These are phyloP conservation scores for Pluvianellus socialis DNA, from an alignment of 2,113 vertebrate genomes.

Conservation along the genomic window DNA sequence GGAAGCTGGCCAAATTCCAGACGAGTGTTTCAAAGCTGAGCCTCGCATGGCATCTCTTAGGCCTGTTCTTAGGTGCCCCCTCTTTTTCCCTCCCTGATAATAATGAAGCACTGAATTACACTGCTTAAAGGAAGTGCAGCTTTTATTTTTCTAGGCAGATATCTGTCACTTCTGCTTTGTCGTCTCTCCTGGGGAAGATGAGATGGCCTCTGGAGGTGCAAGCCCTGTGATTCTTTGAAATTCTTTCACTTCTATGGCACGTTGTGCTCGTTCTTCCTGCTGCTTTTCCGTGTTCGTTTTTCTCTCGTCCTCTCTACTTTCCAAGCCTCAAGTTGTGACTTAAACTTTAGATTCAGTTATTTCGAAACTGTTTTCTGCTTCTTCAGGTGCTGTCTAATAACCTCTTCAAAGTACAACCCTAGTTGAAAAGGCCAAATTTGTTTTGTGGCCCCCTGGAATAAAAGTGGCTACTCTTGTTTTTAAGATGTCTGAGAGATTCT, in stretches of 20 bases:
- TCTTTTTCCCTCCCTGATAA: fast-evolving
- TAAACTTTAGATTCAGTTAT: neutral
- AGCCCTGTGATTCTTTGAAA: neutral
- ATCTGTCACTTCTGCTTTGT: neutral
- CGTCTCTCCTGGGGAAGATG: neutral
- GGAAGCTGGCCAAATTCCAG: neutral
- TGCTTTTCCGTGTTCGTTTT: neutral
- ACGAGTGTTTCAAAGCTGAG: neutral
- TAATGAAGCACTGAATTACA: neutral
- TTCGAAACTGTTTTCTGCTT: neutral
- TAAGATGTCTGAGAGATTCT: slow-evolving; percentile 42
- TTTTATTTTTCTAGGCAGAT: neutral
- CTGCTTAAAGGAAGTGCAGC: neutral
- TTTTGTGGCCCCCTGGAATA: slow-evolving; percentile 46
- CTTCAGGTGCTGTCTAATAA: neutral
- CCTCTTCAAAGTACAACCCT: neutral
- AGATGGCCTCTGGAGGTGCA: neutral
- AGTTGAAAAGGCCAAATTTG: slow-evolving; percentile 41
- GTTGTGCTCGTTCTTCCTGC: neutral
- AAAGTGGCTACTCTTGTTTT: slow-evolving; percentile 39
- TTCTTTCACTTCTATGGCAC: neutral
- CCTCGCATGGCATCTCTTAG: neutral
- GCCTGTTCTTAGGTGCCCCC: neutral
- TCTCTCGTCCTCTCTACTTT: neutral
- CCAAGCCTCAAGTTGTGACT: neutral